phyloP scores from a whole-genome alignment of 2,888 invertebrate species.

The Pyrrhosoma nymphula region DNA sequence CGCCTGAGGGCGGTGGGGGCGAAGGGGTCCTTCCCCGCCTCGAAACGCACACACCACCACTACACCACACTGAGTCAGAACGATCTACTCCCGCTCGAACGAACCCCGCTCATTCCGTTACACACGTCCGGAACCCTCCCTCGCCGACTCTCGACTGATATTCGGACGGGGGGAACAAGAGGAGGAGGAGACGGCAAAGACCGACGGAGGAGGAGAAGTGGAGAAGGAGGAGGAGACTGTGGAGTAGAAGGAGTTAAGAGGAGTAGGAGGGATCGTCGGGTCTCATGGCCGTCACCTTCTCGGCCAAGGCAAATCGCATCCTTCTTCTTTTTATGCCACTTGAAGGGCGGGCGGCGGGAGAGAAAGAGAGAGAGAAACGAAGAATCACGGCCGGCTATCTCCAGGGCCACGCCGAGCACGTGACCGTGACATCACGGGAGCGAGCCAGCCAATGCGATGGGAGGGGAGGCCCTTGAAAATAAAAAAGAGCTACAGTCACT shows the following conservation, averaged over 20 bases:
- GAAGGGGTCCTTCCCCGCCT: background rate
- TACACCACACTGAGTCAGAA: background rate
- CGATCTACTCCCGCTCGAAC: background rate
- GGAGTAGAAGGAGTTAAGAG: background rate
- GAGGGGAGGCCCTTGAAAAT: conserved; percentile 36
- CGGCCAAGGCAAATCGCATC: conserved; percentile 53
- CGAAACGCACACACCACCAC: background rate
- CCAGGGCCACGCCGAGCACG: conserved; percentile 49
- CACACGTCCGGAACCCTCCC: conserved; percentile 29
- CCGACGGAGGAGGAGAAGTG: background rate
- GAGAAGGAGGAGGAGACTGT: background rate
- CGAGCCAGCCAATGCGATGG: background rate
- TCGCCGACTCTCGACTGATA: conserved; percentile 56
- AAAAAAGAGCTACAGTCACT: background rate
- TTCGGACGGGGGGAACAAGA: conserved; percentile 19
- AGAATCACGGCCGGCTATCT: conserved; percentile 47
- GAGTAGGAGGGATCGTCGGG: background rate
- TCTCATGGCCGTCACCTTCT: conserved; percentile 46
- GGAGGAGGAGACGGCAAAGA: conserved; percentile 11
- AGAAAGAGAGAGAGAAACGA: background rate
- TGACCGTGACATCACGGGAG: conserved; percentile 63
- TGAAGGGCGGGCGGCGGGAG: conserved; percentile 18
- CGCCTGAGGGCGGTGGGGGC: background rate
- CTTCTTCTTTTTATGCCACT: background rate
- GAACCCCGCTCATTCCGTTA: background rate